These are phyloP conservation scores for Pissodes strobi DNA, from an alignment of 1,140 invertebrate species.

Conservation along the genomic window DNA sequence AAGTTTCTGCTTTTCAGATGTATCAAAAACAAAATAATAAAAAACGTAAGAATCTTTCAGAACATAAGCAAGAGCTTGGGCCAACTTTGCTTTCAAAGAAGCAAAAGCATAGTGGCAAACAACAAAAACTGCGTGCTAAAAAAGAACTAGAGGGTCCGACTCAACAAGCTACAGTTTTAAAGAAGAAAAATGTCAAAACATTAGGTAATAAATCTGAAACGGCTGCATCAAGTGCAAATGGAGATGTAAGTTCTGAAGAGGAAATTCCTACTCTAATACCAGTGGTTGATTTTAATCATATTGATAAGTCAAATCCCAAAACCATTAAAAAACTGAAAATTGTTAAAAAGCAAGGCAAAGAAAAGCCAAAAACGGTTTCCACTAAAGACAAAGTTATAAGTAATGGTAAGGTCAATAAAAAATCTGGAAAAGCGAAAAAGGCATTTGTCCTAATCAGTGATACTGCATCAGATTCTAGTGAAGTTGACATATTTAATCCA, in stretches of 20 bases:
- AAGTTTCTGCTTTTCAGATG: constrained; percentile 11
- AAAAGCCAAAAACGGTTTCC: too few relatives aligned
- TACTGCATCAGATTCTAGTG: too few relatives aligned
- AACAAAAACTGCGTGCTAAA: background rate
- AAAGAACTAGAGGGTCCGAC: background rate
- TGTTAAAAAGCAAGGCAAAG: too few relatives aligned
- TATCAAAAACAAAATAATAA: constrained; percentile 17
- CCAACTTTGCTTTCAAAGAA: background rate
- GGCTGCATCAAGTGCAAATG: too few relatives aligned
- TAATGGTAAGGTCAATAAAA: background rate
- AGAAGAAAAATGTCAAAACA: background rate
- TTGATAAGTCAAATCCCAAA: too few relatives aligned
- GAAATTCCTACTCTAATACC: constrained; percentile 28
- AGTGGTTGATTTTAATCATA: background rate
- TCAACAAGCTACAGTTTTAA: background rate
- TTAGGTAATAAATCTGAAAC: too few relatives aligned
- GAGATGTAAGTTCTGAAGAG: constrained; percentile 9
- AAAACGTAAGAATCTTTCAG: background rate
- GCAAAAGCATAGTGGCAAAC: background rate
- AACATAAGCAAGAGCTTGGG: background rate
- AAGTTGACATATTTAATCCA: constrained; percentile 13
- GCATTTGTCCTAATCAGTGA: too few relatives aligned
- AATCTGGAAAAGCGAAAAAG: too few relatives aligned
- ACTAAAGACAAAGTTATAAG: background rate
- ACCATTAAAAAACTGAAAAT: too few relatives aligned